A percentile compares a stretch with the other conserved stretches of the same genome.
These are phyloP conservation scores for Paramisgurnus dabryanus DNA, from an alignment of 2,113 vertebrate species.

Conservation along the genomic window DNA sequence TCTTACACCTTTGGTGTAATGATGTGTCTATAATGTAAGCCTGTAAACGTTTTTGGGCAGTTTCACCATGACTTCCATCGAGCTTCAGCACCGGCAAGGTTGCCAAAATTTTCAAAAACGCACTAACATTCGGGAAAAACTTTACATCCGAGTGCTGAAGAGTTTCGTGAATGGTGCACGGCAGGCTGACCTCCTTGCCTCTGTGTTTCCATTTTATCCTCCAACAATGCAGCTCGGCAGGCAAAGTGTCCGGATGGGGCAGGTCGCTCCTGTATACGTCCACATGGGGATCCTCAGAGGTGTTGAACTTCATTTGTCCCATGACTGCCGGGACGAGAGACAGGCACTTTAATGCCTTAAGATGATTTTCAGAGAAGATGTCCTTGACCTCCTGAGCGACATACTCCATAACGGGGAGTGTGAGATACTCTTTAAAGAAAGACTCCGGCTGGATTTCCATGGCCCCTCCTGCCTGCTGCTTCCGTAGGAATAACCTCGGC, in stretches of 20 bases:
- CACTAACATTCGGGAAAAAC: constrained; percentile 92
- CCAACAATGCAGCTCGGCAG: constrained; percentile 94
- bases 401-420: constrained; percentile 83
- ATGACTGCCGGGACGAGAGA: constrained; percentile 88
- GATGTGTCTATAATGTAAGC: constrained; percentile 83
- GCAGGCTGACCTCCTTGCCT: constrained; percentile 85
- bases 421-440: constrained; percentile 89
- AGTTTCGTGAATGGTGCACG: constrained; percentile 83
- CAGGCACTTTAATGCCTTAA: constrained; percentile 86
- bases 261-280: constrained; percentile 86
- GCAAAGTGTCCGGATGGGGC: constrained; percentile 85
- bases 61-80: constrained; percentile 72
- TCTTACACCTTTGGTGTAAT: constrained; percentile 80
- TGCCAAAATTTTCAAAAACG: constrained; percentile 81
- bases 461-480: constrained; percentile 70
- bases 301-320: constrained; percentile 87
- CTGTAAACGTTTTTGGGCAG: constrained; percentile 78
- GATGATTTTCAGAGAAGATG: constrained; percentile 87
- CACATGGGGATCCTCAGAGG: constrained; percentile 82
- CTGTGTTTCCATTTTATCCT: constrained; percentile 96
- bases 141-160: constrained; percentile 89
- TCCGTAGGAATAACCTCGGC: constrained; percentile 81
- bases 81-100: constrained; percentile 83
- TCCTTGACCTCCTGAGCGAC: constrained; percentile 84
- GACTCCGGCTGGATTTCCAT: constrained; percentile 77